These are phyloP conservation scores for Lissonota sp. DNA, from an alignment of 2,888 invertebrate species.

Conservation along the genomic window DNA sequence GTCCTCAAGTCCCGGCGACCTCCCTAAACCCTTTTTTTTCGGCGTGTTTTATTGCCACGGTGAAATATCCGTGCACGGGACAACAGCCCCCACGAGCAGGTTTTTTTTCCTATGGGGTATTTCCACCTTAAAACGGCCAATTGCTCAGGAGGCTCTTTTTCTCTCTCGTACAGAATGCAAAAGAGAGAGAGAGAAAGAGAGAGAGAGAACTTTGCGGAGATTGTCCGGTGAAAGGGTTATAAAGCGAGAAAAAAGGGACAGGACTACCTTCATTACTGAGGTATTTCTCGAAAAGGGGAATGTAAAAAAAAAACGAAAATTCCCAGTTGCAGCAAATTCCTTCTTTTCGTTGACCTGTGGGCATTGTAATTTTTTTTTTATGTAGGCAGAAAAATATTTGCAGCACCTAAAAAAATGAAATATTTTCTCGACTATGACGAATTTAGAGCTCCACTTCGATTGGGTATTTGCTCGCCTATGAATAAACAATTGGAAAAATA, in stretches of 20 bases:
- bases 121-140: slow-evolving; percentile 57
- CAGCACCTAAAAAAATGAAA: not conserved
- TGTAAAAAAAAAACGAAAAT: slow-evolving; percentile 41
- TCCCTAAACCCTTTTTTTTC: slow-evolving; percentile 70
- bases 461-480: slow-evolving; percentile 3
- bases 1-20: slow-evolving; percentile 33
- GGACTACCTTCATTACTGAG: slow-evolving; percentile 52
- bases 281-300: slow-evolving; percentile 27
- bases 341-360: slow-evolving; percentile 25
- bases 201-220: slow-evolving; percentile 40
- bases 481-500: too few species aligned
- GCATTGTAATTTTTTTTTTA: slow-evolving; percentile 36
- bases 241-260: slow-evolving; percentile 61
- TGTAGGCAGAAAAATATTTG: not conserved
- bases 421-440: too few species aligned
- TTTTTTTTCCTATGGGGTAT: not conserved
- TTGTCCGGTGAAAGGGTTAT: slow-evolving; percentile 66
- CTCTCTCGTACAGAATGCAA: slow-evolving; percentile 48
- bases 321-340: slow-evolving; percentile 39
- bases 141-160: slow-evolving; percentile 50
- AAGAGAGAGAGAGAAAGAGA: too few species aligned
- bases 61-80: slow-evolving; percentile 56
- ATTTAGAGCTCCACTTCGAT: not conserved
- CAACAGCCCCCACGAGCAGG: slow-evolving; percentile 35
- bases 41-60: slow-evolving; percentile 74